A percentile compares a stretch with the other conserved stretches of the same genome.
These are phyloP conservation scores for Nycticebus coucang DNA, from an alignment of 2,113 vertebrate species.

Conservation along the genomic window DNA sequence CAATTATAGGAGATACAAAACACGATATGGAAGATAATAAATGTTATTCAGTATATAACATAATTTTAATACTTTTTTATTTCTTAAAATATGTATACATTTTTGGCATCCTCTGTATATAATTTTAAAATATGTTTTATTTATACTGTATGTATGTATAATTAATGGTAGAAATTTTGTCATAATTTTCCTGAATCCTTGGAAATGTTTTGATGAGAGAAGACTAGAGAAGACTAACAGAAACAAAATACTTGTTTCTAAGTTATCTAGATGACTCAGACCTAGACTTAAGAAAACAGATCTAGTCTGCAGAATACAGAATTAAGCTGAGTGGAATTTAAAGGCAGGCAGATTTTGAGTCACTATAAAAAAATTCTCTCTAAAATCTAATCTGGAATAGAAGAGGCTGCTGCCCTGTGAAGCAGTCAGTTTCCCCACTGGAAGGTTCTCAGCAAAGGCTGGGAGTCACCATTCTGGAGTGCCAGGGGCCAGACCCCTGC, in stretches of 20 bases:
- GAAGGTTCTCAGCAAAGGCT: neutral
- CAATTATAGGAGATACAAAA: no score
- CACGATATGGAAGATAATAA: no score
- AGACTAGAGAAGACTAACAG: neutral
- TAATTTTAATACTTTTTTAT: no score
- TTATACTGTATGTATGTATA: no score
- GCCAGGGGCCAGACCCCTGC: neutral
- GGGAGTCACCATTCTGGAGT: neutral
- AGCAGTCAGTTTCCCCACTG: neutral
- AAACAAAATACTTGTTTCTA: conserved; percentile 1
- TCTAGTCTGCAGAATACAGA: neutral
- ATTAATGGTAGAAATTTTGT: neutral
- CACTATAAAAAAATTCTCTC: neutral
- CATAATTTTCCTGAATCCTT: conserved; percentile 44
- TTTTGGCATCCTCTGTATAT: no score
- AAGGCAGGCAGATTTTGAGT: neutral
- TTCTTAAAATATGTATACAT: no score
- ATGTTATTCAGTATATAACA: no score
- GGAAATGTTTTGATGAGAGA: neutral
- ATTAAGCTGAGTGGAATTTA: conserved; percentile 27
- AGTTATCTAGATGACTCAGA: conserved; percentile 7
- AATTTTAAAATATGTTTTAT: no score
- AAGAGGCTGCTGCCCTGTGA: neutral
- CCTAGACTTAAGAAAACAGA: neutral
- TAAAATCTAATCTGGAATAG: neutral